These are phyloP conservation scores for Stegastes partitus DNA, from an alignment of 2,113 vertebrate species.

Conservation along the genomic window DNA sequence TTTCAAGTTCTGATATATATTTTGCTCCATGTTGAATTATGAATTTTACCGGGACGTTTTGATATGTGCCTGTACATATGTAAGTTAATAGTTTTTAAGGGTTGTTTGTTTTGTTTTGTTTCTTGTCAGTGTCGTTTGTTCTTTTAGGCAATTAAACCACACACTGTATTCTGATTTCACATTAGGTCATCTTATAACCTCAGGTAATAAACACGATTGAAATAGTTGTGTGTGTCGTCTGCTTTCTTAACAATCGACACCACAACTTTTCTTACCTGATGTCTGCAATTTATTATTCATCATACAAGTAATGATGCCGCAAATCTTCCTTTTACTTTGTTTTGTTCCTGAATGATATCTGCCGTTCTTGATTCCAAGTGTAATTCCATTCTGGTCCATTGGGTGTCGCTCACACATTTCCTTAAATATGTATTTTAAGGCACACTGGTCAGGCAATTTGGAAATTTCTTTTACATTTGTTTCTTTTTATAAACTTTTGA, in stretches of 20 bases:
- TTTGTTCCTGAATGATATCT: background rate
- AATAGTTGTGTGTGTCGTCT: conserved; percentile 28
- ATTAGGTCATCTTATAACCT: conserved; percentile 38
- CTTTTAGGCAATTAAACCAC: conserved; percentile 40
- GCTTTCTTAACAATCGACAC: background rate
- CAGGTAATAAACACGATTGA: conserved; percentile 57
- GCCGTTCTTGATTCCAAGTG: background rate
- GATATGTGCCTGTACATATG: conserved; percentile 57
- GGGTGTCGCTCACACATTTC: conserved; percentile 60
- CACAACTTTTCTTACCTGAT: background rate
- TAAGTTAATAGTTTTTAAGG: conserved; percentile 42
- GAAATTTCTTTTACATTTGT: background rate
- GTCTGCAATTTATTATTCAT: background rate
- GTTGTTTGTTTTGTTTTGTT: background rate
- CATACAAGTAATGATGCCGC: background rate
- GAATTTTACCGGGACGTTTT: conserved; percentile 34
- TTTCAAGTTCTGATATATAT: conserved; percentile 40
- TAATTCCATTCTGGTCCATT: conserved; percentile 47
- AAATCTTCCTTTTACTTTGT: background rate
- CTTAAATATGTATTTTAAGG: background rate
- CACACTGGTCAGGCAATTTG: background rate
- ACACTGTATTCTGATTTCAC: conserved; percentile 27
- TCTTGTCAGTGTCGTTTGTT: background rate
- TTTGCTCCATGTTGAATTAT: conserved; percentile 25
- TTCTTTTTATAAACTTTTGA: background rate